A percentile compares a stretch with the other conserved stretches of the same genome.
Conservation (phyloP, 2,113 vertebrate genomes). For the Onychostruthus taczanowskii region DNA sequence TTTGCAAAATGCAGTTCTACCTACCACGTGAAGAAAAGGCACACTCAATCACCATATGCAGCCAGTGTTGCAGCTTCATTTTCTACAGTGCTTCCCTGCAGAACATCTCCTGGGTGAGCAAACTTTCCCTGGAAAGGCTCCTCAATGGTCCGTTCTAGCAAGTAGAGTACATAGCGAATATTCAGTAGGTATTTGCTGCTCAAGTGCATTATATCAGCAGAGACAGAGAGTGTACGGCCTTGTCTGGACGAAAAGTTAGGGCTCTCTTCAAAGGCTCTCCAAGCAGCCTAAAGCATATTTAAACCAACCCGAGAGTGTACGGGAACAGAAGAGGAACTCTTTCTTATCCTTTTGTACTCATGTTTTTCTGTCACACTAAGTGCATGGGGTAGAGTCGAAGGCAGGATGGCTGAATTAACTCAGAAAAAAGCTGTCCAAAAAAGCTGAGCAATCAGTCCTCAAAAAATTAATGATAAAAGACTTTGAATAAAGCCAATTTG, state of each 20-base stretch:
- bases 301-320: background rate
- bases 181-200: background rate
- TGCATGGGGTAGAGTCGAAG: background rate
- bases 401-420: background rate
- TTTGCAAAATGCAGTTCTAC: background rate
- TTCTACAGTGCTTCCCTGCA: background rate
- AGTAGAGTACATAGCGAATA: background rate
- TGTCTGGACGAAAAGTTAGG: background rate
- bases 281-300: background rate
- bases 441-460: constrained; percentile 58
- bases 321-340: background rate
- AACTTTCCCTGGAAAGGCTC: background rate
- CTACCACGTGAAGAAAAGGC: background rate
- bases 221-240: background rate
- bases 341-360: background rate
- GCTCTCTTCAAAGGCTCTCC: background rate
- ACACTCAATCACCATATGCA: accelerated
- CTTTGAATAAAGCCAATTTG: constrained; percentile 58
- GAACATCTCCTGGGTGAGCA: background rate
- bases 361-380: background rate
- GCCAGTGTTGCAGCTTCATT: background rate
- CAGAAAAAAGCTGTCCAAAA: constrained; percentile 37
- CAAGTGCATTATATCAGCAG: background rate
- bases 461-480: constrained; percentile 61
- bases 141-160: background rate